A percentile compares a stretch with the other conserved stretches of the same genome.
Conservation (phyloP, 2,797 vertebrate species). For the Myoxocephalus aenaeus region DNA sequence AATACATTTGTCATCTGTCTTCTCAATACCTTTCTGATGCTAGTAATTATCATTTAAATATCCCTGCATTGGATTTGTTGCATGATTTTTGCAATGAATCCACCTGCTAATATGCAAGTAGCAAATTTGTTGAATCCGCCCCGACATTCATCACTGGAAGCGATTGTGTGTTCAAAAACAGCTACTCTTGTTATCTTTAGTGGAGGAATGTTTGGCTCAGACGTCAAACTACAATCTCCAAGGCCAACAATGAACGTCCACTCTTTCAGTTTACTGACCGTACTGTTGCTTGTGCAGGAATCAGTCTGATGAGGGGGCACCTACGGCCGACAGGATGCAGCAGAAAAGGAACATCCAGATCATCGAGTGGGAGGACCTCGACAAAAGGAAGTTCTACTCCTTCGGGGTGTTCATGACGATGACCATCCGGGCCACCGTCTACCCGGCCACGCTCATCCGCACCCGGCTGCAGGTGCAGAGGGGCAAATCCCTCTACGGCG, state of each 20-base stretch:
- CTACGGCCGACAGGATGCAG: conserved; percentile 68
- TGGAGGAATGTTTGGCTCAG: neutral
- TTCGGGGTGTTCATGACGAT: conserved; percentile 97
- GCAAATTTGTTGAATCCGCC: neutral
- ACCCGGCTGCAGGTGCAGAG: conserved; percentile 95
- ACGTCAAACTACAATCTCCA: neutral
- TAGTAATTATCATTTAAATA: neutral
- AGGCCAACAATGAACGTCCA: neutral
- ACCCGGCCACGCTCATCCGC: conserved; percentile 96
- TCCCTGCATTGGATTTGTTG: neutral
- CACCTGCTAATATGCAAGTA: neutral
- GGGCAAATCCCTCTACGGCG: conserved; percentile 92
- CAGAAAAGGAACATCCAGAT: conserved; percentile 96
- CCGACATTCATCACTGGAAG: neutral
- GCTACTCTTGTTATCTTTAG: neutral
- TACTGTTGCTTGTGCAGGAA: conserved; percentile 21
- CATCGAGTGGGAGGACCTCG: conserved; percentile 99
- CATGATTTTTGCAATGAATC: neutral
- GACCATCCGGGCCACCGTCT: conserved; percentile 95
- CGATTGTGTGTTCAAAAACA: neutral
- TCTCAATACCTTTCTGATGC: neutral
- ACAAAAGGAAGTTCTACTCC: conserved; percentile 97
- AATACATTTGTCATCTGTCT: neutral
- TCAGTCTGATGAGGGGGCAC: conserved; percentile 66
- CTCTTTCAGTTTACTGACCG: neutral